Evolutionary conservation across 2,888 invertebrate species (phyloP), one percentile per base, ranked within the genome.

Genomic region (Drosophila colorata): DNA sequence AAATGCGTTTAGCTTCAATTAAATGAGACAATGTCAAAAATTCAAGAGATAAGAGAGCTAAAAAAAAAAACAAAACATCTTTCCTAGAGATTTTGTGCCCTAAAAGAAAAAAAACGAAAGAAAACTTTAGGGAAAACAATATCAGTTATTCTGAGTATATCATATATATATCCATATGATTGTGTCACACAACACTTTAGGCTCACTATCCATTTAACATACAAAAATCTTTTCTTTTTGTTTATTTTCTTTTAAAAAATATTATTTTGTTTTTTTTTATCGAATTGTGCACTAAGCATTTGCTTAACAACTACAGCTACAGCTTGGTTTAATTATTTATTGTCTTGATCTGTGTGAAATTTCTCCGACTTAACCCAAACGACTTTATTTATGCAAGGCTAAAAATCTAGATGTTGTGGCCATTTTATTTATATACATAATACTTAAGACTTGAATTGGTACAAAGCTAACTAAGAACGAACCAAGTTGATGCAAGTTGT

Each of bases 141-240:
- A 33, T 8, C 20, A 7, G 20, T 13, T 20, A 3, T 16, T 7
- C 41, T 20, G 8, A 31, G 31, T 31, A 8, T n/a, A 28, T 16
- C 13, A 9, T 9, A 18, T 13, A 18, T 28, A 14, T 38, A 38
- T 35, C 47, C 53, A 37, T 31, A 66, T 46, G 52, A 61, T 80
- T 73, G 85, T 76, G 74, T 79, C 82, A 82, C 65, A 61, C 67
- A 77, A 71, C 61, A 83, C 40, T 38, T 55, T 71, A 82, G 77
- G 70, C 48, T 66, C 74, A 75, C 57, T 47, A 14, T 49, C 63
- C 67, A 69, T 82, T 58, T 74, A 75, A 61, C 67, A 67, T 67
- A 49, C 56, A 55, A 60, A 2, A 18, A 59, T 70, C 40, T 31
- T 14, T 52, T 68, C 35, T 16, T 48, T 49, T 55, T 11, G 23